Evolutionary conservation across 2,888 invertebrate genomes (phyloP), one percentile per base, ranked within the genome.

Genomic region (Lordiphosa andalusiaca): DNA sequence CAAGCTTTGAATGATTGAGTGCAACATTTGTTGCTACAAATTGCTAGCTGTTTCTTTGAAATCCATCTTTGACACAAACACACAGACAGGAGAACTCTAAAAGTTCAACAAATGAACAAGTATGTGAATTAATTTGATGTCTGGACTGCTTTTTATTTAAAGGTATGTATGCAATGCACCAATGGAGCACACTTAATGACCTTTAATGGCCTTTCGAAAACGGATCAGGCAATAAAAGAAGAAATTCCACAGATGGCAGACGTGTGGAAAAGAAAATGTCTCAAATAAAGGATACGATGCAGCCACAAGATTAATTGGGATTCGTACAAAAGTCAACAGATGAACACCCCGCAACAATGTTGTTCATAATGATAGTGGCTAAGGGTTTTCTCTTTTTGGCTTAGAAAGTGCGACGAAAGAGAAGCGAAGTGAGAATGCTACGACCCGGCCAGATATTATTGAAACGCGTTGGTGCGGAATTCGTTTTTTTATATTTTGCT

Each of bases 1-100:
- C 21, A 33, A 19, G 30, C 48, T 62, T 48, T 61, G 55, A 66
- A 51, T 73, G 78, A 77, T 77, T 77, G 71, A 71, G 71, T 61
- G 61, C 42, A 65, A 40, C 64, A 69, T 62, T 73, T 76, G 64
- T 56, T 41, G 39, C 44, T 42, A 65, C 62, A 71, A 77, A 68
- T 68, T 77, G 78, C 47, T 53, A 40, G 10, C 16, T 36, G 41
- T 56, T 67, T 53, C 50, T 33, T 38, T 38, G 41, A 69, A 72
- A 56, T 64, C 41, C 65, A 35, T 48, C 38, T 37, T 21, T 33
- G 56, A 5, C 40, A 44, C 44, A 44, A 3, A 44, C 44, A 44
- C 42, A 25, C 30, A 19, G 33, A 33, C 25, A 37, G 36, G 16
- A 7, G 4, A 12, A 13, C 9, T 16, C 41, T 16, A 39, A 41